These are phyloP conservation scores for Synergus laeviventris DNA, from an alignment of 2,888 invertebrate species.

Conservation along the genomic window DNA sequence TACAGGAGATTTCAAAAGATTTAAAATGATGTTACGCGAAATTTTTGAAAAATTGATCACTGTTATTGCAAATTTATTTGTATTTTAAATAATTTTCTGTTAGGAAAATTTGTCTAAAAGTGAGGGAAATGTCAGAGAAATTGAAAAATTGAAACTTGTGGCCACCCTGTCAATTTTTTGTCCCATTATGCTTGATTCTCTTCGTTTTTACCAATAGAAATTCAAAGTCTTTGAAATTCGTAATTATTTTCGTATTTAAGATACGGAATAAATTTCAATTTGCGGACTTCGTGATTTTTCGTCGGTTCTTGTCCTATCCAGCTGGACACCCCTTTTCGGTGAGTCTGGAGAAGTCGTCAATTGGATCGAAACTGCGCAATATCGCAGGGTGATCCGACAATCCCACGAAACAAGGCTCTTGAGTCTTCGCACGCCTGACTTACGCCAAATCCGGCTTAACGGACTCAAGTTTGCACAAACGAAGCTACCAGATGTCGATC, in stretches of 20 bases:
- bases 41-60: too few species aligned
- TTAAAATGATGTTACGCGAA: too few species aligned
- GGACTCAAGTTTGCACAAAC: constrained; percentile 72
- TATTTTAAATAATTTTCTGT: too few species aligned
- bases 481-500: constrained; percentile 73
- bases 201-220: too few species aligned
- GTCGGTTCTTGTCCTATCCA: constrained; percentile 4
- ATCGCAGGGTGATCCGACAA: constrained; percentile 66
- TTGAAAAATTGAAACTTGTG: too few species aligned
- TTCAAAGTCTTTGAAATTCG: too few species aligned
- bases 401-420: constrained; percentile 74
- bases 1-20: too few species aligned
- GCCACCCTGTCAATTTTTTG: too few species aligned
- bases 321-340: constrained; percentile 51
- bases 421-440: constrained; percentile 74
- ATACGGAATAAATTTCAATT: background rate
- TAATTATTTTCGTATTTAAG: background rate
- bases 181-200: too few species aligned
- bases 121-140: too few species aligned
- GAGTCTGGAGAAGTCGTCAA: constrained; percentile 62
- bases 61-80: too few species aligned
- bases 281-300: background rate
- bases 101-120: too few species aligned
- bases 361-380: constrained; percentile 63
- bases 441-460: constrained; percentile 73